Base-by-base conservation (phyloP, 2,888 invertebrate species). In the Dynastes tityus region DNA sequence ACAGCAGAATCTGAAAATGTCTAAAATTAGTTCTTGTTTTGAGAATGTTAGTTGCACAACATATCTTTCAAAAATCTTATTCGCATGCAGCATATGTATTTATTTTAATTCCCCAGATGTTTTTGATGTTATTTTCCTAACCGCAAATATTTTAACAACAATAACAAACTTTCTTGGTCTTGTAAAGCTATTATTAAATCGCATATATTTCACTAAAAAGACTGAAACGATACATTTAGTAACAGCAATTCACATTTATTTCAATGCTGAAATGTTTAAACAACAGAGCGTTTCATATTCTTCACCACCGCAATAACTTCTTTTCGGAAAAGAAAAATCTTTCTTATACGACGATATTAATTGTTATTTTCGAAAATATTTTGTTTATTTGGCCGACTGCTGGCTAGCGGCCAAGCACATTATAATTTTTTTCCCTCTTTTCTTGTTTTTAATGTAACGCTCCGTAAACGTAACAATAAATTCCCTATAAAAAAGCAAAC, bases 391-490 rank as follows among this genome's bases (percentile, higher is more conserved):
- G 27, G 27, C 29, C 68, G 68, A 51, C 68, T 68, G 49, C 68
- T 68, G 68, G 68, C 49, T 22, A 22, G 22, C 0, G n/a, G 68
- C 68, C 68, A 68, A 22, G 27, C 29, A 27, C 51, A 68, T 51
- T 68, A 16, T 49, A 27, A 22, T 49, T 29, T 22, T 68, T 22
- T 29, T 68, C 22, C 16, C 22, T 55, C 40, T 49, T 51, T 68
- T 68, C 22, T 27, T 22, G 51, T 51, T 51, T 51, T 51, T 51
- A 16, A 49, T 51, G 68, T 68, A 68, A 51, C 29, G 68, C 11
- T 68, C 49, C 68, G 68, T 51, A 27, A 68, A 68, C 40, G 49
- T 68, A 68, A 68, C 22, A 13, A 68, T 68, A 68, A 68, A 68
- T 51, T 22, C 49, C 49, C 9, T 11, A 51, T 29, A 68, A 68